These are phyloP conservation scores for Drosophila paramelanica DNA, from an alignment of 2,888 invertebrate genomes.

Conservation along the genomic window DNA sequence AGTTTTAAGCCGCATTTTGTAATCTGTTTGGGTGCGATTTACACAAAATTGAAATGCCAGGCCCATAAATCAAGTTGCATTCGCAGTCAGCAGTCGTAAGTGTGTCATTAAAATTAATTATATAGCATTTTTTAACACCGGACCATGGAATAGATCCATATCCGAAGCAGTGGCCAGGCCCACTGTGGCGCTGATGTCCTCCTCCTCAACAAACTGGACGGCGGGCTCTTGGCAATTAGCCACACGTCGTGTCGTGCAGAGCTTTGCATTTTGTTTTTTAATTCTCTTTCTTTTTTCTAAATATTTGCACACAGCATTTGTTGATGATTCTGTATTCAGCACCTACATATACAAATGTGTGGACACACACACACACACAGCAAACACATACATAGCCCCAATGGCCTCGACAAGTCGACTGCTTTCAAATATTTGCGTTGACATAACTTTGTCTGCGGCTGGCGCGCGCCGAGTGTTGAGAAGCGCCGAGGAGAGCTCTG, in stretches of 20 bases:
- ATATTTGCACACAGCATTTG: constrained; percentile 70
- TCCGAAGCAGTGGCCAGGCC: constrained; percentile 2
- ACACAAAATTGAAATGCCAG: constrained; percentile 44
- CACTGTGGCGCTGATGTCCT: neutral
- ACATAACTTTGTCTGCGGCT: constrained; percentile 78
- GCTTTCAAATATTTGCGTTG: constrained; percentile 73
- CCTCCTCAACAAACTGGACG: constrained; percentile 17
- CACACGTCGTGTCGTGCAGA: constrained; percentile 61
- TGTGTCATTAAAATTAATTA: constrained; percentile 81
- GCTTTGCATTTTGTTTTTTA: constrained; percentile 37
- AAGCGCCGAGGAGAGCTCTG: constrained; percentile 18
- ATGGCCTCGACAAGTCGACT: constrained; percentile 50
- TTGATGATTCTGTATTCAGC: constrained; percentile 45
- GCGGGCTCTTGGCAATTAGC: constrained; percentile 59
- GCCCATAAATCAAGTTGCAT: constrained; percentile 78
- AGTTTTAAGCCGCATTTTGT: constrained; percentile 57
- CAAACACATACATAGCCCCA: constrained; percentile 5
- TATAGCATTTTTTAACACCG: constrained; percentile 68
- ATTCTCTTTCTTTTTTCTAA: constrained; percentile 36
- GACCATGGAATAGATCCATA: neutral
- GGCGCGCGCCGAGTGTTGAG: constrained; percentile 51
- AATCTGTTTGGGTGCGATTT: constrained; percentile 60
- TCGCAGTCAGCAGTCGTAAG: constrained; percentile 49
- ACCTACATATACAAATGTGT: neutral
- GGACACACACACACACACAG: too few relatives aligned